Conservation (phyloP, 2,113 vertebrate genomes). For the Cryptotis parvus region DNA sequence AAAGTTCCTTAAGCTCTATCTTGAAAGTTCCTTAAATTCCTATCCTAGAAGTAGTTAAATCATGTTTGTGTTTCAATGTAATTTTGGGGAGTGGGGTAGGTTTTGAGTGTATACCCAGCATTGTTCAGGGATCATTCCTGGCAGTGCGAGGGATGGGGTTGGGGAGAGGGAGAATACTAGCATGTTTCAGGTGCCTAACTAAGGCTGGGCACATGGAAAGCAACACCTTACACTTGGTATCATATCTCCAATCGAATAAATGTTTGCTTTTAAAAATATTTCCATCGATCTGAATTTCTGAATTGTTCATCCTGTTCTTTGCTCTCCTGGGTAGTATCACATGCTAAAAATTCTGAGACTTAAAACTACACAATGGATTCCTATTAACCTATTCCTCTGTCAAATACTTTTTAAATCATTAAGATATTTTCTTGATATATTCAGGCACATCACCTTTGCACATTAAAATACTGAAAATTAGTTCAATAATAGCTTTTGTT, state of each 20-base stretch:
- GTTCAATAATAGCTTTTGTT: background rate
- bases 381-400: background rate
- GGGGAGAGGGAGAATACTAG: too few species aligned
- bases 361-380: background rate
- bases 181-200: too few species aligned
- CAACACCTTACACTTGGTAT: too few species aligned
- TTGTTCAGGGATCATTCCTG: too few species aligned
- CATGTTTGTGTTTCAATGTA: too few species aligned
- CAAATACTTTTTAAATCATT: slow-evolving; percentile 23
- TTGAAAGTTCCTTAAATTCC: background rate
- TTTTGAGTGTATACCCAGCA: too few species aligned
- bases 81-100: too few species aligned
- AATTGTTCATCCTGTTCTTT: background rate
- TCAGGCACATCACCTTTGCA: background rate
- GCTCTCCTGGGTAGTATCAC: background rate
- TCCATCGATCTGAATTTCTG: background rate
- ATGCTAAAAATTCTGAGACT: slow-evolving; percentile 46
- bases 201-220: too few species aligned
- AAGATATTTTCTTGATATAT: slow-evolving; percentile 28
- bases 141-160: too few species aligned
- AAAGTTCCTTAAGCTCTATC: background rate
- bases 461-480: background rate
- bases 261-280: background rate
- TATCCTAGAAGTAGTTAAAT: slow-evolving; percentile 16
- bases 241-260: too few species aligned